Conservation (phyloP, 64 coral and sea anemone genomes). For the Platygyra sinensis region DNA sequence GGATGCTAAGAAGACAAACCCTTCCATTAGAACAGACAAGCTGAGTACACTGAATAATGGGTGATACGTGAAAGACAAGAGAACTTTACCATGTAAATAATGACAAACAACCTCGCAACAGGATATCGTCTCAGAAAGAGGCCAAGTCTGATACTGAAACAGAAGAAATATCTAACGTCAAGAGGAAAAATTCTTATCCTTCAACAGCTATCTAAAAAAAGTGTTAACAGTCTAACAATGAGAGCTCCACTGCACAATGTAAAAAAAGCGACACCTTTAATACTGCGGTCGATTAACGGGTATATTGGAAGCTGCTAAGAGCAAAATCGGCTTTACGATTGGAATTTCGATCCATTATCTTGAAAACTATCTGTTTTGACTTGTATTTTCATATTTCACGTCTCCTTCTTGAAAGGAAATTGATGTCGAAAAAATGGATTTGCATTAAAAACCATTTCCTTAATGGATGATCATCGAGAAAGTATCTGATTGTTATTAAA, state of each 20-base stretch:
- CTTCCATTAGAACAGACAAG: not conserved
- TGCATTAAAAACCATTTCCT: not conserved
- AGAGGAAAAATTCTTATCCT: not conserved
- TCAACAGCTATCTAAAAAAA: not conserved
- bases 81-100: slow-evolving; percentile 91
- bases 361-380: not conserved
- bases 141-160: slow-evolving; percentile 87
- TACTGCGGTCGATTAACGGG: not conserved
- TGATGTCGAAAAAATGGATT: not conserved
- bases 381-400: too few relatives aligned
- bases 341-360: not conserved
- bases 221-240: not conserved
- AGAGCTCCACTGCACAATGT: not conserved
- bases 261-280: not conserved
- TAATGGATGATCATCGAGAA: not conserved
- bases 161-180: not conserved
- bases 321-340: not conserved
- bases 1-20: not conserved
- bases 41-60: not conserved
- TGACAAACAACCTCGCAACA: slow-evolving; percentile 89
- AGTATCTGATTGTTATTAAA: too few relatives aligned
- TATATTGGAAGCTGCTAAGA: not conserved
- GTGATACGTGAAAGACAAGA: not conserved
- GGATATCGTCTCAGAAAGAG: slow-evolving; percentile 90
- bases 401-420: not conserved